Conservation (phyloP, 2,113 vertebrate species). For the Anguilla japonica region DNA sequence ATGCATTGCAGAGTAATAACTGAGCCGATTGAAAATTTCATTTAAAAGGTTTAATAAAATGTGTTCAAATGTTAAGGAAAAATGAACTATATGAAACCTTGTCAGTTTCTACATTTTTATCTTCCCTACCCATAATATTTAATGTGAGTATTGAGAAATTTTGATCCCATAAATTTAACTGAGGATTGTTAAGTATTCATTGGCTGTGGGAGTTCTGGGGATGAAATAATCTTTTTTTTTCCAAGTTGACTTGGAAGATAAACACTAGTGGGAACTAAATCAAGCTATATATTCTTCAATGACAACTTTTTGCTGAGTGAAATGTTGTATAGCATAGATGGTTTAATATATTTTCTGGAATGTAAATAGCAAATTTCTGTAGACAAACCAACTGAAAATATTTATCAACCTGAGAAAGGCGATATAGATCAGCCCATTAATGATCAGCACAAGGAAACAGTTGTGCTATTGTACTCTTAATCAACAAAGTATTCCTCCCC, state of each 20-base stretch:
- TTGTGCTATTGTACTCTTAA: background rate
- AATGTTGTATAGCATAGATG: background rate
- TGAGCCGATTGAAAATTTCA: background rate
- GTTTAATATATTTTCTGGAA: constrained; percentile 10
- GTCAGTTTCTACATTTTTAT: background rate
- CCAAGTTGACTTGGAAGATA: background rate
- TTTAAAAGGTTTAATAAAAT: background rate
- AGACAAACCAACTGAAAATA: background rate
- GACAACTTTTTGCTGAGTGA: constrained; percentile 1
- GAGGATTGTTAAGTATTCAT: background rate
- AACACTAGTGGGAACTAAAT: background rate
- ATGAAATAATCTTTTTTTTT: background rate
- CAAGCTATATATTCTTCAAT: constrained; percentile 7
- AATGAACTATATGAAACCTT: no score
- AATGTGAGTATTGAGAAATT: background rate
- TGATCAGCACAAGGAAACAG: background rate
- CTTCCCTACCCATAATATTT: background rate
- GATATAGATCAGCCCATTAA: background rate
- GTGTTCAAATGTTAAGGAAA: background rate
- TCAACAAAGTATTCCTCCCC: background rate
- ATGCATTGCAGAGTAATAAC: background rate
- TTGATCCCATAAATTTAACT: background rate
- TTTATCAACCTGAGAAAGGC: background rate
- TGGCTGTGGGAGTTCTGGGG: background rate
- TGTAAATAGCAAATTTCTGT: background rate